Evolutionary conservation across 2,888 invertebrate genomes (phyloP), one percentile per base, ranked within the genome.

Genomic region (Drosophila percnosoma): DNA sequence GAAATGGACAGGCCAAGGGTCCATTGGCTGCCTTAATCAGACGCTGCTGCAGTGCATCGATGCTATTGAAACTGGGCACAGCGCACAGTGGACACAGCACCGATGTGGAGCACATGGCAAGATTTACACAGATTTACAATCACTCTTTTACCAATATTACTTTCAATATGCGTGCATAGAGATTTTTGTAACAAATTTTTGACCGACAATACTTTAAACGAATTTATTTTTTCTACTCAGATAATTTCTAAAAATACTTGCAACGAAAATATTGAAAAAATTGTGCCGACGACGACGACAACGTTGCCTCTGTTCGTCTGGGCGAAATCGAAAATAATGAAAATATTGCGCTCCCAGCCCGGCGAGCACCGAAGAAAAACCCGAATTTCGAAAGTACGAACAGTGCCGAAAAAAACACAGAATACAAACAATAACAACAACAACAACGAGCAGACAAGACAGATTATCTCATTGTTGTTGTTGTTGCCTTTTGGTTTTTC

Each of bases 31-130:
- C 96, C 88, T 95, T 95, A 73, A 97, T 96, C 62, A 97, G 94
- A 82, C 95, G 95, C 68, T 95, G 94, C 90, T 96, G 94, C 78
- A 97, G 93, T 21, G 95, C 94, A 90, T 96, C 96, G 69, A 96
- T 95, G 65, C 95, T 95, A 82, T 95, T 93, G 90, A 97, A 97
- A 85, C 95, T 96, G 75, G 95, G 95, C 91, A 96, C 95, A 64
- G 95, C 94, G 93, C 97, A 97, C 91, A 97, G 93, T 38, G 97
- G 97, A 92, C 97, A 97, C 66, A 96, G 94, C 79, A 97, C 94
- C 64, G 95, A 93, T 74, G 94, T 94, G 90, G 94, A 94, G 90
- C 94, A 94, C 93, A 93, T 93, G 54, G 29, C 40, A 4, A 33
- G n/a, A 4, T 18, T 18, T 27, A 34, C n/a, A 58, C 42, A 5